Conservation (phyloP, 2,888 invertebrate species). For the Omphaloscelis lunosa region DNA sequence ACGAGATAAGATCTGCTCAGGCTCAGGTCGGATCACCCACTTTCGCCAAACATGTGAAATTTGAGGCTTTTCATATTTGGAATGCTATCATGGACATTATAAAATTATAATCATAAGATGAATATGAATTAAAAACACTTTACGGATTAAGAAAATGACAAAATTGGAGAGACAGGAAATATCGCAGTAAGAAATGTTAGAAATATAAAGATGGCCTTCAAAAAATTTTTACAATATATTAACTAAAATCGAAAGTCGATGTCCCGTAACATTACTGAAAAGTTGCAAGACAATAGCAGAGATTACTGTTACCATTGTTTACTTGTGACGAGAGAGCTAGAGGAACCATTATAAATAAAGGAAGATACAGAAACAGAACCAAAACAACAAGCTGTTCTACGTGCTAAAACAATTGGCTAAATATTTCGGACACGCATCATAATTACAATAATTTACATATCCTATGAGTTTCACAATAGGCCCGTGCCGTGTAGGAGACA, state of each 20-base stretch:
- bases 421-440: slow-evolving; percentile 72
- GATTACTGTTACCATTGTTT: background rate
- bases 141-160: background rate
- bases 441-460: slow-evolving; percentile 77
- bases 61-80: slow-evolving; percentile 10
- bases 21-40: slow-evolving; percentile 31
- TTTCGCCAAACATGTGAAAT: slow-evolving; percentile 44
- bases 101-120: slow-evolving; percentile 1
- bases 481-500: slow-evolving; percentile 84
- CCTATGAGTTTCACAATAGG: slow-evolving; percentile 74
- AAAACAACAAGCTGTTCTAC: slow-evolving; percentile 29
- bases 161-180: background rate
- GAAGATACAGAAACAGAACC: background rate
- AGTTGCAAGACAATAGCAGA: slow-evolving; percentile 5
- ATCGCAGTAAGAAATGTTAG: background rate
- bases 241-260: background rate
- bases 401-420: slow-evolving; percentile 64
- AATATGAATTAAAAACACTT: slow-evolving; percentile 1
- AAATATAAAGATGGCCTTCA: background rate
- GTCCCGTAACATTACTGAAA: background rate
- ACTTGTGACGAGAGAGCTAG: background rate
- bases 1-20: slow-evolving; percentile 65
- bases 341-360: background rate
- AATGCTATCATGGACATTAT: background rate
- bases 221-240: background rate